Evolutionary conservation across 2,888 invertebrate species (phyloP).

Genomic region (Drosophila mettleri): DNA sequence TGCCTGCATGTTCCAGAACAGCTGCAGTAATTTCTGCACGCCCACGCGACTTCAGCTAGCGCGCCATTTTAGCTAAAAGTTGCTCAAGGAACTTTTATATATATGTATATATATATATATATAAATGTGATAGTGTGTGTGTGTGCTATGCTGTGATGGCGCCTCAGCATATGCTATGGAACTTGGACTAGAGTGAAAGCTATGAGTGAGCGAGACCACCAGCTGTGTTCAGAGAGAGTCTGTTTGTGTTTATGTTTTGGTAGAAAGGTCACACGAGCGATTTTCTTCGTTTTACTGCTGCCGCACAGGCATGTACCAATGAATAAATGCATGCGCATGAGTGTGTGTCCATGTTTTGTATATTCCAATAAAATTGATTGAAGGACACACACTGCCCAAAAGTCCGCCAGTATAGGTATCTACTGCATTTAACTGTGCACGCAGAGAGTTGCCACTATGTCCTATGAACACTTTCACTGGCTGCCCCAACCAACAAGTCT

Average conservation of each 20-base stretch:
- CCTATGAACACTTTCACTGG: conserved; percentile 29
- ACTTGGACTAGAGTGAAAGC: conserved; percentile 36
- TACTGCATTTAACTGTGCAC: conserved; percentile 20
- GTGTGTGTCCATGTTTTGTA: conserved; percentile 9
- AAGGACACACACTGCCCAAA: conserved; percentile 46
- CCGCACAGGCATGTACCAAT: conserved; percentile 26
- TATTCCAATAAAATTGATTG: conserved; percentile 51
- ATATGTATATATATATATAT: conserved; percentile 35
- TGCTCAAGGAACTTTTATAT: conserved; percentile 46
- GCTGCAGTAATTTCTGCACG: conserved; percentile 70
- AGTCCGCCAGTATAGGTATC: conserved; percentile 14
- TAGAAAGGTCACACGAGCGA: conserved; percentile 69
- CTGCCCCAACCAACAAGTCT: conserved; percentile 5
- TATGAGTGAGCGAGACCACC: conserved; percentile 44
- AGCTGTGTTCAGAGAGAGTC: conserved; percentile 14
- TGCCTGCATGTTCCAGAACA: conserved; percentile 56
- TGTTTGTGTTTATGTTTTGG: conserved; percentile 65
- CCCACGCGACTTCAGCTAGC: conserved; percentile 57
- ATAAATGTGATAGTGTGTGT: conserved; percentile 23
- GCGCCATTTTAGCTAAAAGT: conserved; percentile 58
- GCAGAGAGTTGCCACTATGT: conserved; percentile 8
- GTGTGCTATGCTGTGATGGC: conserved; percentile 52
- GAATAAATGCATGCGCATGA: conserved; percentile 18
- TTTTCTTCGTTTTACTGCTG: conserved; percentile 24
- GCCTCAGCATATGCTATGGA: conserved; percentile 73